Evolutionary conservation across 2,797 vertebrate species (phyloP).

Genomic region (Helostoma temminkii): DNA sequence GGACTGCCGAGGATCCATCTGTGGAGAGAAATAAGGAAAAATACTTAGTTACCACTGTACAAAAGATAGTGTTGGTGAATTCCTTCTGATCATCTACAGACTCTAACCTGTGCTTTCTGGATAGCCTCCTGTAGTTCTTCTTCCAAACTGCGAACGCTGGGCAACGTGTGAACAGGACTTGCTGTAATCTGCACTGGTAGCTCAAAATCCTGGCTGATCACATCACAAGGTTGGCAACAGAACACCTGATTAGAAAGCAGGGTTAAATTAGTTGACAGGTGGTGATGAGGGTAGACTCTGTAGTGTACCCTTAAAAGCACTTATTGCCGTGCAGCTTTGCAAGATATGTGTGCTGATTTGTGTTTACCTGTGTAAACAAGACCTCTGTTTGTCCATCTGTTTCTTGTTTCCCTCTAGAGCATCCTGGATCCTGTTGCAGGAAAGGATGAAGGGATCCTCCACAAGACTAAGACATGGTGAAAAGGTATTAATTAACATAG

Average conservation of each 20-base stretch:
- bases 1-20: conserved; percentile 90
- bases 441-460: conserved; percentile 84
- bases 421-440: conserved; percentile 87
- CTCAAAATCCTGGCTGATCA: conserved; percentile 88
- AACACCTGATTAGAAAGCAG: conserved; percentile 76
- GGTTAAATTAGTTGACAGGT: conserved; percentile 38
- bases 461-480: conserved; percentile 62
- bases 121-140: conserved; percentile 94
- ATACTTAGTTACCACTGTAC: conserved; percentile 11
- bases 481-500: conserved; percentile 1
- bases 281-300: conserved; percentile 11
- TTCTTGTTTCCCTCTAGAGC: conserved; percentile 59
- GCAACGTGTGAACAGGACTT: conserved; percentile 79
- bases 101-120: conserved; percentile 89
- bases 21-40: conserved; percentile 39
- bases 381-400: conserved; percentile 65
- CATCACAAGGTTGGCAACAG: conserved; percentile 84
- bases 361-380: conserved; percentile 77
- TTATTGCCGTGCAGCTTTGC: conserved; percentile 6
- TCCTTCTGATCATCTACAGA: conserved; percentile 8
- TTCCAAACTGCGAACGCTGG: conserved; percentile 85
- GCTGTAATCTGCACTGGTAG: conserved; percentile 90
- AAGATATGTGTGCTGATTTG: conserved; percentile 9
- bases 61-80: conserved; percentile 2
- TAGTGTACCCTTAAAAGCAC: conserved; percentile 11